Percentiles rank a stretch among this genome's conserved stretches.
These are phyloP conservation scores for Tretioscincus oriximinensis DNA, from an alignment of 2,113 vertebrate species.

Conservation along the genomic window DNA sequence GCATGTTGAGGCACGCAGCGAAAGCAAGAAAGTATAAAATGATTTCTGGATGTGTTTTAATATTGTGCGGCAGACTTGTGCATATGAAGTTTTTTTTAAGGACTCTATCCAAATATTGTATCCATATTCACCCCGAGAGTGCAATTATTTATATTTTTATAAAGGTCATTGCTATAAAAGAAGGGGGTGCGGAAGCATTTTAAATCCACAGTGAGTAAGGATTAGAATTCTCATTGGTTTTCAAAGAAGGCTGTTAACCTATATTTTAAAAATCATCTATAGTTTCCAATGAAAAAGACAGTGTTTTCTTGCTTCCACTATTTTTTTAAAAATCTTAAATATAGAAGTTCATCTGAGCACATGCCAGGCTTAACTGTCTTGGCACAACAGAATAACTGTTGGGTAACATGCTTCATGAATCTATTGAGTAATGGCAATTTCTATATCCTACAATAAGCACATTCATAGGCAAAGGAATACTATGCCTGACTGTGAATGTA, in stretches of 20 bases:
- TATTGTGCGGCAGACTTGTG: constrained; percentile 3
- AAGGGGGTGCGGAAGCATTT: background rate
- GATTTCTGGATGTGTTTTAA: constrained; percentile 9
- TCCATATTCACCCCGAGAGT: background rate
- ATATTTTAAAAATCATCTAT: background rate
- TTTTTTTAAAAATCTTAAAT: background rate
- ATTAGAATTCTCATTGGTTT: background rate
- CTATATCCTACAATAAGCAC: constrained; percentile 41
- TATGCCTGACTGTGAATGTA: background rate
- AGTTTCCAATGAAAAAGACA: background rate
- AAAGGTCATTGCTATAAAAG: background rate
- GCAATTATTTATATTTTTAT: background rate
- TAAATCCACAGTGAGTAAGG: background rate
- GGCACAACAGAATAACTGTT: constrained; percentile 30
- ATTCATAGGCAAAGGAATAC: constrained; percentile 14
- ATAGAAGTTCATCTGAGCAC: constrained; percentile 9
- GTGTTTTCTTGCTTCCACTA: background rate
- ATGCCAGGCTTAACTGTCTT: background rate
- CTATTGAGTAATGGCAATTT: constrained; percentile 17
- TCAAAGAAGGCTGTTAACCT: background rate
- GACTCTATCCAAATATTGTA: constrained; percentile 1
- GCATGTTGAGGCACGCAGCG: constrained; percentile 42
- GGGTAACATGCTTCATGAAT: constrained; percentile 11
- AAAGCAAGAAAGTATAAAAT: constrained; percentile 22
- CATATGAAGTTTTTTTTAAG: background rate